Conservation (phyloP, 2,888 invertebrate genomes). For the Zygogramma bicolorata region DNA sequence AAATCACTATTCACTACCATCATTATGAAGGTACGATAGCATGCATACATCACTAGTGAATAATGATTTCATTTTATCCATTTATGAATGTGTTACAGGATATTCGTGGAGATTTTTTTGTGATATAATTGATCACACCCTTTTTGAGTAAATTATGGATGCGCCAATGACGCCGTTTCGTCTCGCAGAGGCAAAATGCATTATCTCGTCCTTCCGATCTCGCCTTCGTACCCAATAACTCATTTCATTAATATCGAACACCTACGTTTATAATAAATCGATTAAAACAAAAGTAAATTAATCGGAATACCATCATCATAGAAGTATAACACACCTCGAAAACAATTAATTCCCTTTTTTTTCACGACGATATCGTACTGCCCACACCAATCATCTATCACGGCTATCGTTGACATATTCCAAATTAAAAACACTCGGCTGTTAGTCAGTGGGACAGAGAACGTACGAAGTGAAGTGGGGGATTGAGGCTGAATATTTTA, state of each 20-base stretch:
- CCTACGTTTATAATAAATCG: conserved; percentile 65
- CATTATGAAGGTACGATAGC: too few species aligned
- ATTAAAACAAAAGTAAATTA: conserved; percentile 64
- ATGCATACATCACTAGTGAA: too few species aligned
- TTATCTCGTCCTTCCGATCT: conserved; percentile 30
- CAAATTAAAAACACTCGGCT: conserved; percentile 68
- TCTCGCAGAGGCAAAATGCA: conserved; percentile 6
- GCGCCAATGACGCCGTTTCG: neutral
- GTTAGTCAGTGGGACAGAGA: conserved; percentile 38
- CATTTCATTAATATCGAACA: conserved; percentile 62
- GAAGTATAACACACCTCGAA: conserved; percentile 64
- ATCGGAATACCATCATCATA: conserved; percentile 62
- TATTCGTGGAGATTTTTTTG: too few species aligned
- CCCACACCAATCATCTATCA: conserved; percentile 68
- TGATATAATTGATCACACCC: too few species aligned
- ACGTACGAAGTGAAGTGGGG: too few species aligned
- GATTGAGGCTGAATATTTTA: too few species aligned
- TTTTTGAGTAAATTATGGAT: too few species aligned
- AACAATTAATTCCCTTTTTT: conserved; percentile 65
- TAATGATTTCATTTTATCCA: too few species aligned
- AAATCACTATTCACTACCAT: too few species aligned
- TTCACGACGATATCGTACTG: conserved; percentile 59
- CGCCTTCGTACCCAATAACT: conserved; percentile 47
- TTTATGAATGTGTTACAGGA: too few species aligned
- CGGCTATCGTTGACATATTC: conserved; percentile 68